Base-by-base conservation (phyloP, 2,113 vertebrate species). In the Anoura caudifer region DNA sequence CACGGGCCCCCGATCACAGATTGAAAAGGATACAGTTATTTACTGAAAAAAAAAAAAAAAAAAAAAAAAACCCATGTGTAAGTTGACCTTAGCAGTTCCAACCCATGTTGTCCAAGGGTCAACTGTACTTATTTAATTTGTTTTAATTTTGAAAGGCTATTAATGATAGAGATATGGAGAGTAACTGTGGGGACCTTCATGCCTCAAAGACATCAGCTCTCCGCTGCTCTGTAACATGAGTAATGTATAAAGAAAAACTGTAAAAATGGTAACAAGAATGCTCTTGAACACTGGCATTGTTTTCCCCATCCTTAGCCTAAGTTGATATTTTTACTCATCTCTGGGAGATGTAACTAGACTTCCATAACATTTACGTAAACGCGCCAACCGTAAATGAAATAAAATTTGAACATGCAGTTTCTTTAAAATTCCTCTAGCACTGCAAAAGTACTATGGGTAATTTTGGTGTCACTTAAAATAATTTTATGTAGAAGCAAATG, bases 351-450 rank as follows among this genome's bases (percentile, higher is more conserved):
- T 54, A 79, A 73, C 24, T 50, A 75, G 65, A 73, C 28, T 77
- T 95, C 41, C 79, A 1, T 43, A 65, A 45, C 38, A 31, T 36
- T 77, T 87, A 43, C 12, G 1, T 69, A 80, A 79, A 88, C 43
- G 36, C 45, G 22, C 70, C 87, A 56, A 26, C 5, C 41, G 19
- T 63, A 31, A 3, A 50, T 67, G 61, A 73, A 94, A 72, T 77
- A 69, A 84, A 92, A 87, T 75, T 38, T 26, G 14, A 33, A 28
- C 24, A 33, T 85, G 19, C 11, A 47, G 83, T 95, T 69, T 82
- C 14, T 73, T 70, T 70, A 86, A 70, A 56, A 82, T 67, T 90
- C 4, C 26, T 83, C 10, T 67, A 80, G 45, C 28, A 59, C 12
- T 5, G 83, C 36, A 22, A 50, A 88, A 43, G 5, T 61, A 50